Evolutionary conservation across 2,113 vertebrate genomes (phyloP).

Genomic region (Poicephalus meyeri): DNA sequence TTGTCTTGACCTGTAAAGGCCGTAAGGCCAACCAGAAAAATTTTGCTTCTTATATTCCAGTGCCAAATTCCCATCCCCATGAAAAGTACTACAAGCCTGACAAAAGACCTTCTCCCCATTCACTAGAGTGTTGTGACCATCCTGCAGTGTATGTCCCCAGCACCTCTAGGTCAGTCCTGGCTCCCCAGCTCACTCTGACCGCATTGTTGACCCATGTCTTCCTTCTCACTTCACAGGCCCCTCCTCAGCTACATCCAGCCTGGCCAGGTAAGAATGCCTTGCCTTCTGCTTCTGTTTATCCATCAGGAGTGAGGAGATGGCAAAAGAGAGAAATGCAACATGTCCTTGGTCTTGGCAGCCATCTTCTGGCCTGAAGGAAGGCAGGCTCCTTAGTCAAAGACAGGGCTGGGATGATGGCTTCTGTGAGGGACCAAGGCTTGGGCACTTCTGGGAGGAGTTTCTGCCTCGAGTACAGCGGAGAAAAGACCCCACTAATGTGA

Average conservation of each 20-base stretch:
- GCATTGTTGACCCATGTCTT: background rate
- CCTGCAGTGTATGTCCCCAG: background rate
- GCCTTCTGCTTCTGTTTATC: background rate
- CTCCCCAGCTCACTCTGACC: background rate
- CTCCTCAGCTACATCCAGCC: background rate
- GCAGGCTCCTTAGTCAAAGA: background rate
- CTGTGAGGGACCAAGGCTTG: background rate
- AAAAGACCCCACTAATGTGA: background rate
- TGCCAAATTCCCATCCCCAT: background rate
- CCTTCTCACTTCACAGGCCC: slow-evolving; percentile 25
- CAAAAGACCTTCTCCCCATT: background rate
- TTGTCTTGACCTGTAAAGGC: background rate
- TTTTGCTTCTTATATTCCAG: background rate
- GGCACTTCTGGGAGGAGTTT: background rate
- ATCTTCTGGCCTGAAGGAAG: background rate
- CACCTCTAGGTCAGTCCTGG: background rate
- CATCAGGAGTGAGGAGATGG: background rate
- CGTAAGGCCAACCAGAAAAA: background rate
- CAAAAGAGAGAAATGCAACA: background rate
- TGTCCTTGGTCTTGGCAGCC: background rate
- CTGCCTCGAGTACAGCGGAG: background rate
- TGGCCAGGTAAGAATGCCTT: slow-evolving; percentile 44
- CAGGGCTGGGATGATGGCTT: background rate
- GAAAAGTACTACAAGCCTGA: fast-evolving
- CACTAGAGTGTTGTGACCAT: background rate